Evolutionary conservation across 1,140 invertebrate genomes (phyloP), one percentile per base, ranked within the genome.

Genomic region (Drosophila bifasciata): DNA sequence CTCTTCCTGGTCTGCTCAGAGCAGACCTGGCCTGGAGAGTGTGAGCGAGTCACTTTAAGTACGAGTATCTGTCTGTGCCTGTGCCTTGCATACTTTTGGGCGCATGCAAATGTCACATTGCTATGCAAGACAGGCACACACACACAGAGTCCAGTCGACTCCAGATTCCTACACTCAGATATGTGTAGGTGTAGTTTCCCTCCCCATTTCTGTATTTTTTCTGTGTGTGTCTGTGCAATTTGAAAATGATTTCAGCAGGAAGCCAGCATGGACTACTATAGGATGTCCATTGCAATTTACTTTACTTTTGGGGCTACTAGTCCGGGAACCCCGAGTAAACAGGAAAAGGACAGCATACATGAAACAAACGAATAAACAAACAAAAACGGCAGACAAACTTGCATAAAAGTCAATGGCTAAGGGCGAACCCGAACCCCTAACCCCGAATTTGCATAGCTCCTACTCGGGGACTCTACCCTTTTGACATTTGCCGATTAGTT

Each of bases 41-140:
- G 11, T n/a, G 17, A 39, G 70, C 44, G 39, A 48, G 53, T 36
- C 53, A 59, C 62, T 83, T 75, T 62, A 78, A 71, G 79, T 39
- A 19, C 57, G 43, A 53, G 71, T 59, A 57, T 53, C 53, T 58
- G 36, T n/a, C n/a, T n/a, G 19, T 21, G 19, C 19, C 44, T 45
- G 62, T 32, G 58, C 62, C 49, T 75, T 83, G 79, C 79, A 83
- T 83, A 83, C 79, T 78, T 60, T 83, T 52, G 70, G 79, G 79
- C 79, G 79, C 74, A 83, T 83, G 79, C 79, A 83, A 83, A 83
- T 83, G 79, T 83, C 79, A 84, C 79, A 83, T 81, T 64, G 74
- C 79, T 58, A 77, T 81, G 61, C 73, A 59, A 66, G 28, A 16
- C 28, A 3, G 62, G 43, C 58, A 51, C 13, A 36, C 25, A 16